Percentiles rank a stretch among this genome's conserved stretches.
Conservation (phyloP, 2,888 invertebrate species). For the Brachyptera risi region DNA sequence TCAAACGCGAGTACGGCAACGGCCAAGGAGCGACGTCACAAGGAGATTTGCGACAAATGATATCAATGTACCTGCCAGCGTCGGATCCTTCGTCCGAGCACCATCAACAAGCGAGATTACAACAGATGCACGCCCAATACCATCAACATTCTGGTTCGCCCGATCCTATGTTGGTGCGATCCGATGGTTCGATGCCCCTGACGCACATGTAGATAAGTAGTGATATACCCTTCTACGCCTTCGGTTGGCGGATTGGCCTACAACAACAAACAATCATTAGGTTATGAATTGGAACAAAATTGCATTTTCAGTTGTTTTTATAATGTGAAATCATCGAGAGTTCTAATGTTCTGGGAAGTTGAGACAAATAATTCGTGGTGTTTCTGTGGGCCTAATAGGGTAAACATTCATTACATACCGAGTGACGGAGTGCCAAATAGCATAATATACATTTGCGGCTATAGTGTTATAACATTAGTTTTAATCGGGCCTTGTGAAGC, state of each 20-base stretch:
- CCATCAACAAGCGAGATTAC: constrained; percentile 52
- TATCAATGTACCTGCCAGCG: constrained; percentile 68
- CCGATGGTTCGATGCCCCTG: constrained; percentile 59
- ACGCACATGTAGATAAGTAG: constrained; percentile 64
- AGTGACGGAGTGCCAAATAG: constrained; percentile 7
- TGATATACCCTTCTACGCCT: constrained; percentile 8
- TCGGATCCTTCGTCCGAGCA: constrained; percentile 57
- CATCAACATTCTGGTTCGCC: constrained; percentile 53
- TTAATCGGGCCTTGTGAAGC: not conserved
- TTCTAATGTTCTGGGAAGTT: not conserved
- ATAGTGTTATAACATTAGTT: not conserved
- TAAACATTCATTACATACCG: not conserved
- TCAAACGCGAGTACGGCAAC: constrained; percentile 68
- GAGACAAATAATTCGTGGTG: not conserved
- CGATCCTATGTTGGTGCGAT: constrained; percentile 57
- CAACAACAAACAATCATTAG: not conserved
- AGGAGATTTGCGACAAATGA: constrained; percentile 66
- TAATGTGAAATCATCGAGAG: too few relatives aligned
- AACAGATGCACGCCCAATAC: constrained; percentile 41
- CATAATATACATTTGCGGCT: not conserved
- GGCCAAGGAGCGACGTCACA: constrained; percentile 48
- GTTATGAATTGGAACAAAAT: too few relatives aligned
- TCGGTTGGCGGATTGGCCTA: constrained; percentile 1
- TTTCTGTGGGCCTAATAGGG: constrained; percentile 5
- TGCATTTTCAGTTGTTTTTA: too few relatives aligned